phyloP scores from a whole-genome alignment of 2,888 invertebrate species.

The Cryptus armator region DNA sequence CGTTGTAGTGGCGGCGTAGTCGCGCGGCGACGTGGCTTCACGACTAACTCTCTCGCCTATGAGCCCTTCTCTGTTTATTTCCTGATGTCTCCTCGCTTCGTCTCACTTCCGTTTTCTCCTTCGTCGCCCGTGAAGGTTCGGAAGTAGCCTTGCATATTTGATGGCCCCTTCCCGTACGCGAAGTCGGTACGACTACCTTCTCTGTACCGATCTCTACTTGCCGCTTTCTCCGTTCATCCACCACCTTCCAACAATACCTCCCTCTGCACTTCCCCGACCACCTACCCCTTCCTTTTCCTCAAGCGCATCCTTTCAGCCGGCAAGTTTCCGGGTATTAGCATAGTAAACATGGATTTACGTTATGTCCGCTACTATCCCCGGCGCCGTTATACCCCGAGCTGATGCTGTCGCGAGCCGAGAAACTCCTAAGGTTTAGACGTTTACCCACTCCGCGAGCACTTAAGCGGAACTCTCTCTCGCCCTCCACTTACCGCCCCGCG shows the following conservation, averaged over 20 bases:
- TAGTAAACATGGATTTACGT: constrained; percentile 83
- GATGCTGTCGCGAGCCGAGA: constrained; percentile 57
- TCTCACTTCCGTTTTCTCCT: constrained; percentile 59
- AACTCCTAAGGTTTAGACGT: constrained; percentile 72
- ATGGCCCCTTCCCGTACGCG: constrained; percentile 70
- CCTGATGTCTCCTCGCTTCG: constrained; percentile 42
- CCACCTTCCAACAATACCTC: not conserved
- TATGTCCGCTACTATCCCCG: constrained; percentile 74
- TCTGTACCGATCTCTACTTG: not conserved
- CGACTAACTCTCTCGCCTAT: constrained; percentile 13
- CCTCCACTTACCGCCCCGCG: not conserved
- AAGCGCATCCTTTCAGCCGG: constrained; percentile 79
- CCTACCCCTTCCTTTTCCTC: constrained; percentile 72
- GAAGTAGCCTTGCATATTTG: constrained; percentile 82
- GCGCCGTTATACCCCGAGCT: constrained; percentile 45
- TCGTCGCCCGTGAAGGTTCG: constrained; percentile 69
- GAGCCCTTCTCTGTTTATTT: constrained; percentile 4
- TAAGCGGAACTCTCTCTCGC: constrained; percentile 65
- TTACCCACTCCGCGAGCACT: constrained; percentile 75
- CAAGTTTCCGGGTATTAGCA: constrained; percentile 82
- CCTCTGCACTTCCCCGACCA: constrained; percentile 1
- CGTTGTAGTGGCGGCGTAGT: constrained; percentile 27
- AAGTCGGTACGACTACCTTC: constrained; percentile 39
- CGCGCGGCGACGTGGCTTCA: constrained; percentile 21
- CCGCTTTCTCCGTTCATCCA: not conserved